phyloP scores from a whole-genome alignment of 2,888 invertebrate species.

The Conchocele bisecta region DNA sequence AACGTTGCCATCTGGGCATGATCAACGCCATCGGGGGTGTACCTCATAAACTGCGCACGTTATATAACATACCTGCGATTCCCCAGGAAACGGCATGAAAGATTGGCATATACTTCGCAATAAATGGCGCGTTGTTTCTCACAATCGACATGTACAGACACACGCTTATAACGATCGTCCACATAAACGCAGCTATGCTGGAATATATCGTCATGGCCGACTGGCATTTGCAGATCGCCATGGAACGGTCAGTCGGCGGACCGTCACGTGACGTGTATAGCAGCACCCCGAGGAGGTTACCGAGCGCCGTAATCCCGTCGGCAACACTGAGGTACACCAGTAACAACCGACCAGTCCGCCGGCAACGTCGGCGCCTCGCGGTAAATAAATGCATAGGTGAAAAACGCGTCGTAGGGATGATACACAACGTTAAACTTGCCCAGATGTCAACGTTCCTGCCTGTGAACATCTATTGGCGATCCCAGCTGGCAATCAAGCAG shows the following conservation, averaged over 20 bases:
- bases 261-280: slow-evolving; percentile 39
- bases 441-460: too few species aligned
- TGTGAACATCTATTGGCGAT: too few species aligned
- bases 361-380: slow-evolving; percentile 39
- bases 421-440: too few species aligned
- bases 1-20: too few species aligned
- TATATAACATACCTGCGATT: slow-evolving; percentile 51
- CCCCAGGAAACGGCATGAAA: slow-evolving; percentile 59
- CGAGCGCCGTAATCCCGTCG: slow-evolving; percentile 59
- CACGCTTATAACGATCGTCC: slow-evolving; percentile 63
- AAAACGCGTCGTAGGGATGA: too few species aligned
- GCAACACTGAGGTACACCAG: slow-evolving; percentile 57
- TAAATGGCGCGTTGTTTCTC: slow-evolving; percentile 23
- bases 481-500: too few species aligned
- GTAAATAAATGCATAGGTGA: too few species aligned
- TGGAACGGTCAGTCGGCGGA: slow-evolving; percentile 8
- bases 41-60: neutral
- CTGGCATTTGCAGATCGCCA: slow-evolving; percentile 59
- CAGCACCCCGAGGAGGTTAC: slow-evolving; percentile 61
- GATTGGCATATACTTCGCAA: slow-evolving; percentile 28
- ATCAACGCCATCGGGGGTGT: too few species aligned
- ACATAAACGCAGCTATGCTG: slow-evolving; percentile 67
- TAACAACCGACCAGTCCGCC: slow-evolving; percentile 46
- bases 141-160: slow-evolving; percentile 57
- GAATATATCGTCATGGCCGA: slow-evolving; percentile 67